A percentile compares a stretch with the other conserved stretches of the same genome.
These are phyloP conservation scores for Lycocorax pyrrhopterus DNA, from an alignment of 2,113 vertebrate genomes.

Conservation along the genomic window DNA sequence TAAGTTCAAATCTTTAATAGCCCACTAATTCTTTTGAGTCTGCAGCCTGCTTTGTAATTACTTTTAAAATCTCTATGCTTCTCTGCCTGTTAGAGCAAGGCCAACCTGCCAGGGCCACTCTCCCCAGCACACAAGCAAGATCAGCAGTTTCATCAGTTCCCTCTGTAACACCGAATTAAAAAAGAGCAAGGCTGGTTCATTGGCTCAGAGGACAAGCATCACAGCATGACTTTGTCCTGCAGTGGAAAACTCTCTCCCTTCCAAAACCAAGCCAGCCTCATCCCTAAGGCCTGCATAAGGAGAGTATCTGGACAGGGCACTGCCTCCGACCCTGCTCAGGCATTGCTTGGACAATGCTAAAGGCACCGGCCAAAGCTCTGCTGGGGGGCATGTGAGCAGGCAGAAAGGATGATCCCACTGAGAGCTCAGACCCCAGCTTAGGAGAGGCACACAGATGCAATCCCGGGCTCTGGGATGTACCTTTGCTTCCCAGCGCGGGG, in stretches of 20 bases:
- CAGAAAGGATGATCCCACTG: not conserved
- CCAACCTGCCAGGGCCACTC: not conserved
- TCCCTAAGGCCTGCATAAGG: not conserved
- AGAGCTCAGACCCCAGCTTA: not conserved
- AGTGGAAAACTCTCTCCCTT: not conserved
- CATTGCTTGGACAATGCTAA: not conserved
- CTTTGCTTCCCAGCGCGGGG: fast-evolving
- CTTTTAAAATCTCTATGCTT: not conserved
- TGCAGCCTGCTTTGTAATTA: constrained; percentile 29
- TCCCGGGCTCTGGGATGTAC: fast-evolving
- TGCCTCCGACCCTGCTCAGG: not conserved
- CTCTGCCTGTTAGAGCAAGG: constrained; percentile 27
- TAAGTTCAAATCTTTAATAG: constrained; percentile 49
- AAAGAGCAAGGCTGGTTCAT: not conserved
- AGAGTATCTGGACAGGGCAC: fast-evolving
- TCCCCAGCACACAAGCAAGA: not conserved
- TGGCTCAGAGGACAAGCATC: not conserved
- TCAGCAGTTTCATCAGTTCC: not conserved
- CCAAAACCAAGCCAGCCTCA: not conserved
- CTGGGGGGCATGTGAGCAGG: not conserved
- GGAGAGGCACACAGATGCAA: not conserved
- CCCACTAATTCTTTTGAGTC: constrained; percentile 27
- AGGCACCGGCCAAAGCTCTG: not conserved
- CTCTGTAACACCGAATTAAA: not conserved
- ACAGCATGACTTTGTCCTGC: not conserved